Evolutionary conservation across 2,113 vertebrate species (phyloP).

Genomic region (Hemibagrus wyckioides): DNA sequence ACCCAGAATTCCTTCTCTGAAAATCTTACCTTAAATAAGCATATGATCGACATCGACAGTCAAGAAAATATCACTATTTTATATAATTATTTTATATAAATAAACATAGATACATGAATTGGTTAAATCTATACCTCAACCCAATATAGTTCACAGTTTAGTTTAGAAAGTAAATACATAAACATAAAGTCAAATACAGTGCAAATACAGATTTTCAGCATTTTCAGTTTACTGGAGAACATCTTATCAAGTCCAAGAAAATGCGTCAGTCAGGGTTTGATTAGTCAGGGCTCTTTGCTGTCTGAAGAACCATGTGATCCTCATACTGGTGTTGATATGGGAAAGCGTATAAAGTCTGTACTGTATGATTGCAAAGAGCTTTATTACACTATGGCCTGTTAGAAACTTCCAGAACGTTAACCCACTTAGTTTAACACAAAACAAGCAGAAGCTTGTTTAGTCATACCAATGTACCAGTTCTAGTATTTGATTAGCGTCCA

Average conservation of each 20-base stretch:
- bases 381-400: neutral
- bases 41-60: neutral
- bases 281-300: neutral
- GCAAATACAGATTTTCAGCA: neutral
- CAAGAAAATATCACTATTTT: neutral
- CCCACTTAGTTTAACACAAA: neutral
- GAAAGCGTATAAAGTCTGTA: neutral
- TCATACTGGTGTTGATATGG: neutral
- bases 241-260: neutral
- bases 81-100: neutral
- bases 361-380: neutral
- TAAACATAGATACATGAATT: neutral
- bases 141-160: neutral
- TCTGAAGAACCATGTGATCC: neutral
- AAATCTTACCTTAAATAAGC: neutral
- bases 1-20: neutral
- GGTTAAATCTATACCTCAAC: neutral
- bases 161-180: neutral
- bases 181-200: neutral
- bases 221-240: neutral
- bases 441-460: neutral
- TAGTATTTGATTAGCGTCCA: no score
- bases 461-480: neutral
- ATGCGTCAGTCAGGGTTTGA: neutral
- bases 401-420: neutral